A percentile compares a stretch with the other conserved stretches of the same genome.
Evolutionary conservation across 2,113 vertebrate species (phyloP).

Genomic region (Ammodytes marinus): DNA sequence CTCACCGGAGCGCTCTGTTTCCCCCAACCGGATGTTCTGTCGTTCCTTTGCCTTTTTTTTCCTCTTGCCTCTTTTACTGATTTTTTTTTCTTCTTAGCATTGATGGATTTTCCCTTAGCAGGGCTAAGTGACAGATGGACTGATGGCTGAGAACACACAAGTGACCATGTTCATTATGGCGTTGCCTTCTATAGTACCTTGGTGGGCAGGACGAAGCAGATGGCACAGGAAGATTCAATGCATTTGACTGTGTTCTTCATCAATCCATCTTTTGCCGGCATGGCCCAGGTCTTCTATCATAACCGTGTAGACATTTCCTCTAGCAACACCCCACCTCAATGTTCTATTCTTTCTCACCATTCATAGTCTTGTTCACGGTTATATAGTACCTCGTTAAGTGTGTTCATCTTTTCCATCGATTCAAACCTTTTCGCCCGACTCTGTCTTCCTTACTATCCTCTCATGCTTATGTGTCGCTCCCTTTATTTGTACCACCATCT

Average conservation of each 20-base stretch:
- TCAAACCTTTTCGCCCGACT: constrained; percentile 6
- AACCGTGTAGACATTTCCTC: constrained; percentile 35
- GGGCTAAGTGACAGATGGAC: constrained; percentile 65
- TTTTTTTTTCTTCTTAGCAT: constrained; percentile 33
- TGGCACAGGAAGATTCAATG: constrained; percentile 67
- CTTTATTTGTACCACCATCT: constrained; percentile 22
- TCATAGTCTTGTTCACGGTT: neutral
- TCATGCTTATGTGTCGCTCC: constrained; percentile 8
- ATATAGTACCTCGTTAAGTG: neutral
- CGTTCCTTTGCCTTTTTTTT: constrained; percentile 23
- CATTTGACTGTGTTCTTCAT: constrained; percentile 69
- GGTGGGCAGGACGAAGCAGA: constrained; percentile 72
- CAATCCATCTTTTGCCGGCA: constrained; percentile 71
- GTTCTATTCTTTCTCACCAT: constrained; percentile 19
- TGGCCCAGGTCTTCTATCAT: constrained; percentile 55
- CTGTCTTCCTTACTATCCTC: constrained; percentile 18
- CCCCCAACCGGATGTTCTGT: constrained; percentile 62
- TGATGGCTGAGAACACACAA: constrained; percentile 59
- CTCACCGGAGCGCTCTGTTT: constrained; percentile 58
- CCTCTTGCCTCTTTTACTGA: constrained; percentile 9
- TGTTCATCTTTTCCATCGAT: neutral
- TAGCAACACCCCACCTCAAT: neutral
- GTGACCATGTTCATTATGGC: constrained; percentile 70
- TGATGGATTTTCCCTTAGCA: constrained; percentile 67
- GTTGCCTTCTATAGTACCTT: constrained; percentile 62